Base-by-base conservation (phyloP, 2,797 vertebrate species). In the Mus minutoides region DNA sequence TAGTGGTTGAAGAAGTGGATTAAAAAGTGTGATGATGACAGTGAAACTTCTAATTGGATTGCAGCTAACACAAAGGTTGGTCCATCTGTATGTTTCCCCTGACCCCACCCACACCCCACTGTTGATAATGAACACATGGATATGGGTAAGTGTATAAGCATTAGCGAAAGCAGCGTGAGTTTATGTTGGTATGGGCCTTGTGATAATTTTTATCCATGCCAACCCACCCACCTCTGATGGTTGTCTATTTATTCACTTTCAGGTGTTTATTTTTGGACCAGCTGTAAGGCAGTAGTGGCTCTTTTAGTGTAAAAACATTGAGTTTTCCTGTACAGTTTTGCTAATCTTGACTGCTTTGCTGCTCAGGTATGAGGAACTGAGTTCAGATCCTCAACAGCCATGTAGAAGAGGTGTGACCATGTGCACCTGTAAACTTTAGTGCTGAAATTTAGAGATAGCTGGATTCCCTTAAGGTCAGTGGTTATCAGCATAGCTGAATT, bases 1-100 rank as follows among this genome's bases (percentile, higher is more conserved):
- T 96, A 99, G 99, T 99, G 99, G 99, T 98, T 99, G 98, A 99
- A 99, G 98, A 99, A 99, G 96, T 99, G 99, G 99, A 99, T 99
- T 97, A 99, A 99, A 98, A 99, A 99, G 98, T 99, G 99, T 97
- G 99, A 99, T 91, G 99, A 99, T 98, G 99, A 99, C 99, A 99
- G 99, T 97, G 99, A 99, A 98, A 99, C 99, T 69, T 99, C 99
- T 56, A 99, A 99, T 98, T 99, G 99, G 99, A 99, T 99, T 98
- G 99, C 99, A 97, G 99, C 99, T 94, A 99, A 99, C 98, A 99
- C 99, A 96, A 99, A 99, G 99, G 99, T 99, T 98, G 96, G 98
- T 90, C 10, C 88, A 24, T 96, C 94, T 60, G 91, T 8, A 21
- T 85, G 34, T 86, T 3, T 69, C 21, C 31, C 34, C 62, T 14